Conservation (phyloP, 2,113 vertebrate species). For the Nipponia nippon region DNA sequence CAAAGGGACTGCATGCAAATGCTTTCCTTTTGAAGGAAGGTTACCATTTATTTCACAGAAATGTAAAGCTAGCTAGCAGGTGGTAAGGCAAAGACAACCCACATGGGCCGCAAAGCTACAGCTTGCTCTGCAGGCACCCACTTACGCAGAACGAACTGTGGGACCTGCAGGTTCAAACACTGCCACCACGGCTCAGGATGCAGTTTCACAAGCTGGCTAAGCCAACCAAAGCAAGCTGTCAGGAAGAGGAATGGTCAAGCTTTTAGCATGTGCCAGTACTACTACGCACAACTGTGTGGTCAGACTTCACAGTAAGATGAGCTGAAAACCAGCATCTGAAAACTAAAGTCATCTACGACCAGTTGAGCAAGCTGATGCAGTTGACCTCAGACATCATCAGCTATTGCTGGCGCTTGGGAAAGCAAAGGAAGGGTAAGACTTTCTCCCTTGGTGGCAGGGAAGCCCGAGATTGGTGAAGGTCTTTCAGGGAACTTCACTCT, state of each 20-base stretch:
- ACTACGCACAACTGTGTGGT: accelerated
- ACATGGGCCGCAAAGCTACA: not conserved
- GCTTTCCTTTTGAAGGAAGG: not conserved
- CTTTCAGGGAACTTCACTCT: not conserved
- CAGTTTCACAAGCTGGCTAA: not conserved
- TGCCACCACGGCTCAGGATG: not conserved
- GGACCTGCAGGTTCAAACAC: not conserved
- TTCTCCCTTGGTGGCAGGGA: not conserved
- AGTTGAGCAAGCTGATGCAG: not conserved
- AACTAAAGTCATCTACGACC: not conserved
- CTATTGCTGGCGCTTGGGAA: not conserved
- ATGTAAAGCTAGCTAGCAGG: not conserved
- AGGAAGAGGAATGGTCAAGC: accelerated
- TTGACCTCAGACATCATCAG: not conserved
- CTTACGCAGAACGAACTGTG: not conserved
- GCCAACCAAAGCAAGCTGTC: not conserved
- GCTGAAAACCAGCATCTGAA: not conserved
- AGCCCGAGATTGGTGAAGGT: not conserved
- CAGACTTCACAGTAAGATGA: not conserved
- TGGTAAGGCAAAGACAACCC: not conserved
- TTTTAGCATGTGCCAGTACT: not conserved
- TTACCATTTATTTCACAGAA: not conserved
- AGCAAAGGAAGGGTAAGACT: not conserved
- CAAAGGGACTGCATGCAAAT: not conserved
- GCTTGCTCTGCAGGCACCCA: not conserved